phyloP scores from a whole-genome alignment of 2,113 vertebrate genomes.

The Pelmatolapia mariae region DNA sequence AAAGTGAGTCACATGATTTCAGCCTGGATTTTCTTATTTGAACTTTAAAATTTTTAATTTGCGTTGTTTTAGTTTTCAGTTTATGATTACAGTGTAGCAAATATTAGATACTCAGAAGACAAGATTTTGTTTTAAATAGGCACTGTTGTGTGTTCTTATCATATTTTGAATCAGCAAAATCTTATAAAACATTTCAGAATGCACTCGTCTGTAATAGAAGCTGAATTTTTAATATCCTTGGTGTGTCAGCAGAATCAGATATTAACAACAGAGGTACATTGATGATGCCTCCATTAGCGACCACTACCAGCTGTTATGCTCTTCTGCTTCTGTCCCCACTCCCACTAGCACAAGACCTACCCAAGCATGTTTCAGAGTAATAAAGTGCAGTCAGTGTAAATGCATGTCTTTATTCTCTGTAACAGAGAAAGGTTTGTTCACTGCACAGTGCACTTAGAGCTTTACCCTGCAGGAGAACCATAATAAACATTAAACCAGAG shows the following conservation, averaged over 20 bases:
- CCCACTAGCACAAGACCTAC: background rate
- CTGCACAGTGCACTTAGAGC: background rate
- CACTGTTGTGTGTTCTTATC: background rate
- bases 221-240: background rate
- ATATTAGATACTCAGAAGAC: background rate
- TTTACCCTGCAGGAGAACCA: background rate
- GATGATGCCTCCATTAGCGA: background rate
- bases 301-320: background rate
- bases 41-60: background rate
- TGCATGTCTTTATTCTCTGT: constrained; percentile 24
- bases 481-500: background rate
- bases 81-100: background rate
- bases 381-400: constrained; percentile 8
- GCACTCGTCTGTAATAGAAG: background rate
- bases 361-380: background rate
- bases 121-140: background rate
- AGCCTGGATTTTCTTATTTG: no score
- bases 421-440: constrained; percentile 38
- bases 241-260: constrained; percentile 10
- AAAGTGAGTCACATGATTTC: no score
- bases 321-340: constrained; percentile 14
- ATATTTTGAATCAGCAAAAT: background rate
- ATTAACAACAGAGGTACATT: constrained; percentile 3
- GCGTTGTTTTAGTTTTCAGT: background rate
- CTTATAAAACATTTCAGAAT: background rate